Conservation (phyloP, 2,113 vertebrate genomes). For the Isichthys henryi region DNA sequence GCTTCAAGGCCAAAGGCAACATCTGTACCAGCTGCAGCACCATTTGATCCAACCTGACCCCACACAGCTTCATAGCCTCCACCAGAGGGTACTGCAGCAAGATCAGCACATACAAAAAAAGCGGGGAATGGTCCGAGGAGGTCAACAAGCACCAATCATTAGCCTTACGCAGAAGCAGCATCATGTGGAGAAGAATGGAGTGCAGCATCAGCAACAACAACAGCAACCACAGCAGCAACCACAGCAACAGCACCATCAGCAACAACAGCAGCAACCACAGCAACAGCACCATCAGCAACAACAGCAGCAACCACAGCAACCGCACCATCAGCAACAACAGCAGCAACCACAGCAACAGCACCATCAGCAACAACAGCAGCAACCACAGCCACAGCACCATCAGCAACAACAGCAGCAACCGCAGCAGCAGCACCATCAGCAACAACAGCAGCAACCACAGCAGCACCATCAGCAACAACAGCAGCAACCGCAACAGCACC, state of each 20-base stretch:
- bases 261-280: slow-evolving; percentile 40
- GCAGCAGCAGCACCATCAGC: slow-evolving; percentile 45
- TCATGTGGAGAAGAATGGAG: slow-evolving; percentile 31
- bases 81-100: slow-evolving; percentile 57
- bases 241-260: slow-evolving; percentile 50
- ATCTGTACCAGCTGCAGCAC: slow-evolving; percentile 54
- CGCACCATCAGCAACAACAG: background rate
- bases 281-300: background rate
- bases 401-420: slow-evolving; percentile 70
- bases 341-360: background rate
- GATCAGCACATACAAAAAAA: slow-evolving; percentile 57
- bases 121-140: background rate
- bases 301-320: background rate
- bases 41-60: slow-evolving; percentile 18
- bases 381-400: slow-evolving; percentile 33
- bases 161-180: slow-evolving; percentile 83
- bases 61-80: slow-evolving; percentile 52
- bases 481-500: slow-evolving; percentile 58
- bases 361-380: slow-evolving; percentile 65
- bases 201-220: slow-evolving; percentile 63
- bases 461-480: slow-evolving; percentile 56
- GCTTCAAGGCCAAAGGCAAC: slow-evolving; percentile 55
- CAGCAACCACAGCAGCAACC: slow-evolving; percentile 59
- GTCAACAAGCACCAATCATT: slow-evolving; percentile 66
- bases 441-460: slow-evolving; percentile 43